Base-by-base conservation (phyloP, 1,140 invertebrate genomes). In the Hylaeus volcanicus region DNA sequence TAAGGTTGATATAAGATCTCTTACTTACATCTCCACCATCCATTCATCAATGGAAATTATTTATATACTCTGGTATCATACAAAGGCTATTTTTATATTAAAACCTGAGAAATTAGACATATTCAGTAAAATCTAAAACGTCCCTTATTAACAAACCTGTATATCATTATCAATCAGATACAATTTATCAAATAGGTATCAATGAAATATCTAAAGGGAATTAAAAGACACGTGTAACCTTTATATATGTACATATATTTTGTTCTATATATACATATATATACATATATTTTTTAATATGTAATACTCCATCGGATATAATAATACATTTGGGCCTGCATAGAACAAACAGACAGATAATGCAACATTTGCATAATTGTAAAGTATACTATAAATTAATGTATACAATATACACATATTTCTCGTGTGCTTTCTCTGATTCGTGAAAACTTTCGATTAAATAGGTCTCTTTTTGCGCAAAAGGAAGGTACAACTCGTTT, bases 261-360 rank as follows among this genome's bases (percentile, higher is more conserved):
- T 41, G 3, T 63, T 37, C 11, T 63, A 64, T 86, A 84, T 80
- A 82, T 71, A 72, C 86, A 79, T 82, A 76, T 76, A 85, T 85
- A 86, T 78, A 81, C 81, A 82, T 89, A 82, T 84, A 86, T 85
- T 79, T 71, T 88, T 86, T 85, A 84, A 79, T 85, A 88, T 89
- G 90, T 90, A 90, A 89, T 90, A 90, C 86, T 89, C 86, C 90
- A 91, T 88, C 87, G 89, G 89, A 91, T 92, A 91, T 88, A 92
- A 91, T 91, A 89, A 90, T 91, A 92, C 88, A 90, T 88, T 89
- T 90, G 85, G 88, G 91, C 88, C 87, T 91, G 90, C 88, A 90
- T 91, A 90, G 88, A 91, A 91, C 88, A 87, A 90, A 90, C 88
- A 92, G 85, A 91, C 88, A 91, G 89, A 91, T 88, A 90, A 90